phyloP scores from a whole-genome alignment of 35 echinoderm and acorn worm species.

The Ophioderma brevispina region DNA sequence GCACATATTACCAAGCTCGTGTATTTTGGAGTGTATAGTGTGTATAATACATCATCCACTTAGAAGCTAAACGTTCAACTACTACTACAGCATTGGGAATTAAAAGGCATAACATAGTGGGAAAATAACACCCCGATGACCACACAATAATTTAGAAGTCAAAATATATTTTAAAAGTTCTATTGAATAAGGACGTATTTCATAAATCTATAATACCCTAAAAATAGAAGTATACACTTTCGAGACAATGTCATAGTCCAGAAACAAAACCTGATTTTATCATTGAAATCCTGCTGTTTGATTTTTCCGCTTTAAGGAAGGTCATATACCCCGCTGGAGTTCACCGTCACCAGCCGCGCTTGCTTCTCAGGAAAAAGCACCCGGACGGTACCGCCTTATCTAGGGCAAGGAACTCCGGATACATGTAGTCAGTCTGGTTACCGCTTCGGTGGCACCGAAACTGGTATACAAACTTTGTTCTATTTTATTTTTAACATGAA shows the following conservation, averaged over 20 bases:
- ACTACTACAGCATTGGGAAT: no score
- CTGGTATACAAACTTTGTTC: background rate
- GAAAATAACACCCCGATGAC: no score
- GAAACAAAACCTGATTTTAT: conserved; percentile 11
- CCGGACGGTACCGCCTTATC: conserved; percentile 2
- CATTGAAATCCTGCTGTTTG: background rate
- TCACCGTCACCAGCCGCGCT: conserved; percentile 10
- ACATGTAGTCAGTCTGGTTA: background rate
- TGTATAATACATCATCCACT: no score
- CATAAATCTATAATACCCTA: background rate
- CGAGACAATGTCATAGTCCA: background rate
- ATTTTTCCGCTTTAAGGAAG: conserved; percentile 8
- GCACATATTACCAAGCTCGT: no score
- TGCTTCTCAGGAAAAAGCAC: conserved; percentile 2
- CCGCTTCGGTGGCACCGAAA: background rate
- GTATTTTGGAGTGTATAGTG: no score
- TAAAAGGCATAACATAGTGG: no score
- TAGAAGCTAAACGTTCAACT: no score
- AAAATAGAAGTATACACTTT: background rate
- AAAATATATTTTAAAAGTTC: no score
- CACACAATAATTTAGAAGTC: no score
- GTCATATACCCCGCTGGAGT: conserved; percentile 3
- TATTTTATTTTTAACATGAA: no score
- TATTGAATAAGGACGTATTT: background rate
- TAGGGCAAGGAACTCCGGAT: background rate